These are phyloP conservation scores for Pholis gunnellus DNA, from an alignment of 2,113 vertebrate genomes.

Conservation along the genomic window DNA sequence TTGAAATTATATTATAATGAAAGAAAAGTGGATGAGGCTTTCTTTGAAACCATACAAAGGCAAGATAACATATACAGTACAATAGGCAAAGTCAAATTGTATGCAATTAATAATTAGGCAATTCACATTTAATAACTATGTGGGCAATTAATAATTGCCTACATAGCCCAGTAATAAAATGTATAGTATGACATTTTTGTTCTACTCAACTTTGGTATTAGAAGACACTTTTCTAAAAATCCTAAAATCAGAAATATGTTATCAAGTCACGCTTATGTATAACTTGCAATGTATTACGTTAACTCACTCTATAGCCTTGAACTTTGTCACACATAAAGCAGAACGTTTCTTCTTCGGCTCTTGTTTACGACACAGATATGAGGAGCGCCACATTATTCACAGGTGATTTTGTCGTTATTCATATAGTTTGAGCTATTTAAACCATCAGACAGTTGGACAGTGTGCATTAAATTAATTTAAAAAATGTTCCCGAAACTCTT, in stretches of 20 bases:
- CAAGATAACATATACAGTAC: neutral
- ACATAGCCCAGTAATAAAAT: no score
- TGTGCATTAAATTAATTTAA: rapidly evolving
- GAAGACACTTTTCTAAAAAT: neutral
- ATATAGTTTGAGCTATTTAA: neutral
- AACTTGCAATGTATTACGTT: neutral
- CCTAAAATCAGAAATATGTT: neutral
- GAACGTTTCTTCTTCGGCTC: constrained; percentile 59
- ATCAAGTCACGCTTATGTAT: neutral
- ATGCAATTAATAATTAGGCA: neutral
- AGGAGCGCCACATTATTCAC: constrained; percentile 6
- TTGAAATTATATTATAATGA: neutral
- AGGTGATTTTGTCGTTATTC: constrained; percentile 7
- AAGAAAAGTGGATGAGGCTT: no score
- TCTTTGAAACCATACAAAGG: neutral
- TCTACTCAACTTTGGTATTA: no score
- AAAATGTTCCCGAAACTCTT: rapidly evolving
- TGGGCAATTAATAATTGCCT: no score
- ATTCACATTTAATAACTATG: no score
- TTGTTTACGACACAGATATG: constrained; percentile 40
- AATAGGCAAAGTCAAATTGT: neutral
- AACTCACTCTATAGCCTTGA: constrained; percentile 26
- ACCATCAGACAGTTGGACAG: rapidly evolving
- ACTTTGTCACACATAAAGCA: constrained; percentile 76
- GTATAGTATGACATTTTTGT: no score